Base-by-base conservation (phyloP, 2,888 invertebrate species). In the Apodemia hepburni region DNA sequence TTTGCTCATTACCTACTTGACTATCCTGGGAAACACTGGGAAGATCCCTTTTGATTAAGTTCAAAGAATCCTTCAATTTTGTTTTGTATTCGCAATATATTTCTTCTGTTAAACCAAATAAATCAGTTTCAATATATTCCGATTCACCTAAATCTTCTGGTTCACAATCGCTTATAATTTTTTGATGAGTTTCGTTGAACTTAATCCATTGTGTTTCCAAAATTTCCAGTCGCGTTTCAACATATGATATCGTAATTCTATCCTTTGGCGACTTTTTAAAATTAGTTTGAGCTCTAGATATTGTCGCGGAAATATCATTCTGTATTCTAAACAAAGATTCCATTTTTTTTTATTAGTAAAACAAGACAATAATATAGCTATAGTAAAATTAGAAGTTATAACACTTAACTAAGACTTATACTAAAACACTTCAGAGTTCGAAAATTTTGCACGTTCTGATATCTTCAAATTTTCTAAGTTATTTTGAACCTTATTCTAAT, bases 131-230 rank as follows among this genome's bases (percentile, higher is more conserved):
- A 35, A 61, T 47, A 51, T 66, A 66, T 11, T n/a, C n/a, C n/a
- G 61, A 27, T 18, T 58, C 18, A 33, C 47, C 7, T 45, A 61
- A 18, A 27, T 58, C 61, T n/a, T 22, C 58, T 45, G 35, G 22
- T 27, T 29, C 18, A 29, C 58, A 27, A 42, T n/a, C 18, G 29
- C 27, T 29, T 64, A 47, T 57, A 61, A 51, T 57, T 11, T 61
- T 29, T 11, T 47, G 33, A 62, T 67, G 65, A 3, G 17, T 63
- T 17, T 54, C 22, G 7, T 15, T 45, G 57, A 68, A 68, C n/a
- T 42, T 29, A 12, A 51, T 49, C 68, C 68, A 68, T 45, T 62
- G 22, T 38, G 45, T 42, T 29, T 68, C 68, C 42, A 61, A 61
- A 38, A 35, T 29, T 57, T 67, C 63, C 18, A 67, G 38, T 42